These are phyloP conservation scores for Mola mola DNA, from an alignment of 2,113 vertebrate species.

Conservation along the genomic window DNA sequence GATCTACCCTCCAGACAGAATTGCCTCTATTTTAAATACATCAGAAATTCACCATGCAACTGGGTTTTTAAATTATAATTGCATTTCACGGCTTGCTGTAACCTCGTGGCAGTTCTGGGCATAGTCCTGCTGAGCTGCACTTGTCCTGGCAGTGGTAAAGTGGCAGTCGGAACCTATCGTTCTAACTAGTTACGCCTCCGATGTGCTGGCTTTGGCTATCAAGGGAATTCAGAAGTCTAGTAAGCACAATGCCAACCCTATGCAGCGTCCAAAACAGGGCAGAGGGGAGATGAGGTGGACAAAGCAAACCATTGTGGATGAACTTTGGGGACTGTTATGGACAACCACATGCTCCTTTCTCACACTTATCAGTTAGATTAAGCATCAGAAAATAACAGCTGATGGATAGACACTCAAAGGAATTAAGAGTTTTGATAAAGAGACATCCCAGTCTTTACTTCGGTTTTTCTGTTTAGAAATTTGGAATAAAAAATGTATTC, in stretches of 20 bases:
- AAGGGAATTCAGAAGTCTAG: conserved; percentile 71
- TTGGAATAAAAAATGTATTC: background rate
- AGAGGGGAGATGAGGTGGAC: conserved; percentile 67
- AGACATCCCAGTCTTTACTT: conserved; percentile 3
- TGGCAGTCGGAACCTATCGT: conserved; percentile 55
- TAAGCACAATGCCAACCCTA: conserved; percentile 81
- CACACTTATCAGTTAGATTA: conserved; percentile 77
- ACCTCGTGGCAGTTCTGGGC: conserved; percentile 41
- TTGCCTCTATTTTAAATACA: conserved; percentile 56
- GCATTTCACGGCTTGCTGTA: conserved; percentile 47
- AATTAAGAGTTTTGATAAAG: conserved; percentile 50
- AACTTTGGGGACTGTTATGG: conserved; percentile 51
- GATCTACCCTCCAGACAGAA: conserved; percentile 63
- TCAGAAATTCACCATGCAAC: conserved; percentile 43
- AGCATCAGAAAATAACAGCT: conserved; percentile 67
- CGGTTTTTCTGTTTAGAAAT: conserved; percentile 6
- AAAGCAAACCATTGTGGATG: conserved; percentile 74
- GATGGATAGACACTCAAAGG: conserved; percentile 6
- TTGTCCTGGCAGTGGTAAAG: conserved; percentile 39
- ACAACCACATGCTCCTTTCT: conserved; percentile 79
- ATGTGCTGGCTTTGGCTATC: conserved; percentile 49
- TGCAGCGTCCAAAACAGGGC: conserved; percentile 56
- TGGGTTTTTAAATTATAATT: conserved; percentile 52
- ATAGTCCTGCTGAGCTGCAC: conserved; percentile 16
- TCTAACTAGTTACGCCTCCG: conserved; percentile 44